A percentile compares a stretch with the other conserved stretches of the same genome.
These are phyloP conservation scores for Pocota personata DNA, from an alignment of 2,888 invertebrate species.

Conservation along the genomic window DNA sequence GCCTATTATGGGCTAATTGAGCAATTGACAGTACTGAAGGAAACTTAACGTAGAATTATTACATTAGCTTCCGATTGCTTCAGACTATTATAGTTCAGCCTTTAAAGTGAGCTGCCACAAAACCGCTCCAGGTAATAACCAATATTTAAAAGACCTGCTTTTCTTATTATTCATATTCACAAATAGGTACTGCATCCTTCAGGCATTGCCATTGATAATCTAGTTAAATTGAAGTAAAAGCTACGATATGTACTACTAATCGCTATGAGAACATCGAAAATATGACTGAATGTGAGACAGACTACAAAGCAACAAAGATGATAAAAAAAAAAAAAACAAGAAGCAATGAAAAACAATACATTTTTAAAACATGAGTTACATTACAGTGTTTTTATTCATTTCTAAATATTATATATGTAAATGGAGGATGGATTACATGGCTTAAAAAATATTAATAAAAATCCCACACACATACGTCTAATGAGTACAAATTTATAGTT, in stretches of 20 bases:
- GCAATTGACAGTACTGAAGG: too few species aligned
- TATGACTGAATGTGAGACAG: background rate
- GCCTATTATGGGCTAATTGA: too few species aligned
- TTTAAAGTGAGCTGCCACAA: too few species aligned
- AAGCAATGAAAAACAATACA: conserved; percentile 13
- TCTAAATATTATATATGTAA: conserved; percentile 63
- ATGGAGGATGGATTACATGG: conserved; percentile 72
- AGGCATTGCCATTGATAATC: too few species aligned
- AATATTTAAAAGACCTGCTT: too few species aligned
- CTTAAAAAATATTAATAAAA: conserved; percentile 50
- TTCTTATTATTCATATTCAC: too few species aligned
- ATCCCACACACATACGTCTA: conserved; percentile 62
- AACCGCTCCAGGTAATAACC: too few species aligned
- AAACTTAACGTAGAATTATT: too few species aligned
- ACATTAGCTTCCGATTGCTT: too few species aligned
- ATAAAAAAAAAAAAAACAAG: background rate
- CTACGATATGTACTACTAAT: background rate
- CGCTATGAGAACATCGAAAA: background rate
- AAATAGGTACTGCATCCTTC: too few species aligned
- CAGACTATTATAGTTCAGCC: too few species aligned
- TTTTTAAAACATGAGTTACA: conserved; percentile 35
- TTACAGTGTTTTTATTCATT: conserved; percentile 52
- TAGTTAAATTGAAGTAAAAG: background rate
- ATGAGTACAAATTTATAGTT: conserved; percentile 62
- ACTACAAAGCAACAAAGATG: background rate